phyloP scores from a whole-genome alignment of 2,113 vertebrate species.

The Sceloporus undulatus region DNA sequence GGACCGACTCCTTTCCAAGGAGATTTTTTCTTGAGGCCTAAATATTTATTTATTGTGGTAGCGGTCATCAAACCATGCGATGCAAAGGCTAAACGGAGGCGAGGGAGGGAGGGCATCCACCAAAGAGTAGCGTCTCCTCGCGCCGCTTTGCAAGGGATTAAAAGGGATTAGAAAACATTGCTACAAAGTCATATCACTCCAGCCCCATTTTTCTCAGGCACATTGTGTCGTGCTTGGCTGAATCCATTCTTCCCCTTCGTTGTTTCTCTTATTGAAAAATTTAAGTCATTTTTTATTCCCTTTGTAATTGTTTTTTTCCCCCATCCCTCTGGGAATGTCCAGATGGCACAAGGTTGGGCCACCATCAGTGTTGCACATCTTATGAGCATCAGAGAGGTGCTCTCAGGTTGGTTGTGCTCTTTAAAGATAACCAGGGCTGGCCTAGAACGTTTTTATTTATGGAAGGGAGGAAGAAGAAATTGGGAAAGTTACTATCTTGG shows the following conservation, averaged over 20 bases:
- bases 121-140: slow-evolving; percentile 26
- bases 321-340: neutral
- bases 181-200: neutral
- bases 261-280: slow-evolving; percentile 23
- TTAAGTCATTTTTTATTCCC: neutral
- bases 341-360: neutral
- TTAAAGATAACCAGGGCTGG: too few relatives aligned
- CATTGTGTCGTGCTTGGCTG: neutral
- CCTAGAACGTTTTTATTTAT: too few relatives aligned
- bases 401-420: neutral
- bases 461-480: too few relatives aligned
- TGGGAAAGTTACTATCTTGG: too few relatives aligned
- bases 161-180: slow-evolving; percentile 11
- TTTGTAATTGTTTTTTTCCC: neutral
- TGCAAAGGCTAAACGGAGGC: neutral
- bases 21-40: neutral
- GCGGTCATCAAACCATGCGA: slow-evolving; percentile 14
- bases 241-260: slow-evolving; percentile 21
- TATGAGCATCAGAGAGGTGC: too few relatives aligned
- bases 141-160: slow-evolving; percentile 29
- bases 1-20: slow-evolving; percentile 16
- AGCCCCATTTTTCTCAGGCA: neutral
- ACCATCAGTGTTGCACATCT: neutral
- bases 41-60: slow-evolving; percentile 47
- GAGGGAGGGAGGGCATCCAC: neutral